These are phyloP conservation scores for Rhizomys pruinosus DNA, from an alignment of 2,113 vertebrate species.

Conservation along the genomic window DNA sequence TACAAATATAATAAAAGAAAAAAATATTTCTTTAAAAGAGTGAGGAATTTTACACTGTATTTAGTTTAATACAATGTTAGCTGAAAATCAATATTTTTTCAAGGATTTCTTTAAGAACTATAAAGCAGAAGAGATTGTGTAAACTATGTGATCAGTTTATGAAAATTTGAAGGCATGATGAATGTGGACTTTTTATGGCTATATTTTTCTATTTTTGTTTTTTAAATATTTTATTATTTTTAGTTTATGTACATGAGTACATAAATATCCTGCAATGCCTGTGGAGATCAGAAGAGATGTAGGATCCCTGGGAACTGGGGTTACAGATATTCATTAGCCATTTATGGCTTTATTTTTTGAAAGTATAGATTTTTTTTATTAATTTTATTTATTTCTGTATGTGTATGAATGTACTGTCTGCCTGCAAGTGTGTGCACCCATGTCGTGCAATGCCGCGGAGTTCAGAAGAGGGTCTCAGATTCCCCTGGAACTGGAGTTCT, in stretches of 20 bases:
- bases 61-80: background rate
- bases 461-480: no score
- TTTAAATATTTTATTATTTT: background rate
- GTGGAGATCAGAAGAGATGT: no score
- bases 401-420: no score
- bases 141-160: background rate
- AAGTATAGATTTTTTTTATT: background rate
- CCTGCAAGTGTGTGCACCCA: no score
- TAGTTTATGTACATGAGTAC: no score
- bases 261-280: no score
- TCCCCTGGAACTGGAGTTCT: no score
- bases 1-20: no score
- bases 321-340: no score
- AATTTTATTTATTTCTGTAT: no score
- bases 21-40: background rate
- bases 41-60: background rate
- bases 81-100: background rate
- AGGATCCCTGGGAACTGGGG: no score
- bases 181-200: background rate
- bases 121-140: background rate
- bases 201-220: background rate
- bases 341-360: background rate
- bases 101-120: background rate
- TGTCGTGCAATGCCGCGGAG: no score
- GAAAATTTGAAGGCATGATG: background rate